A percentile compares a stretch with the other conserved stretches of the same genome.
Evolutionary conservation across 2,797 vertebrate species (phyloP).

Genomic region (Sternarchorhynchus goeldii): DNA sequence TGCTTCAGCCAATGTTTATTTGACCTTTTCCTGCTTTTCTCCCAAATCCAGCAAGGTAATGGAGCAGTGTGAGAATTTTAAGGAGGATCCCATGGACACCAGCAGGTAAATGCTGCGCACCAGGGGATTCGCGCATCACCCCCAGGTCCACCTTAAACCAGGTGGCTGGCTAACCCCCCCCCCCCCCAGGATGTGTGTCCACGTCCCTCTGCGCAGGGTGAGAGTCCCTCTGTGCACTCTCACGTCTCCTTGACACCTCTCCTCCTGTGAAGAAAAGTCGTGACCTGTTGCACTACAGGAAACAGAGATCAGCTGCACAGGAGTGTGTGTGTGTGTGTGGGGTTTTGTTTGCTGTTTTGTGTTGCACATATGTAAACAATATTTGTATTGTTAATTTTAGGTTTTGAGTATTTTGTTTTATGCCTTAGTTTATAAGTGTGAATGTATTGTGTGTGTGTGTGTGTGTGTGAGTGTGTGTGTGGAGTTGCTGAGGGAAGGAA

Average conservation of each 20-base stretch:
- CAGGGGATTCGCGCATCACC: constrained; percentile 50
- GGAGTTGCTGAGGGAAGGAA: too few relatives aligned
- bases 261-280: not conserved
- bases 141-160: constrained; percentile 4
- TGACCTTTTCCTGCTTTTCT: not conserved
- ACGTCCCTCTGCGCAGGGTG: constrained; percentile 14
- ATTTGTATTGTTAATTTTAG: constrained; percentile 52
- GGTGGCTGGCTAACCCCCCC: not conserved
- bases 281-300: constrained; percentile 49
- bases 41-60: constrained; percentile 86
- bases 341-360: constrained; percentile 52
- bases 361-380: constrained; percentile 65
- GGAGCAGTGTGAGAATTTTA: constrained; percentile 93
- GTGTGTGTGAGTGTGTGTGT: constrained; percentile 9
- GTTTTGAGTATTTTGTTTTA: constrained; percentile 53
- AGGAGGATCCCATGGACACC: constrained; percentile 96
- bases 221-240: too few relatives aligned
- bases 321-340: constrained; percentile 47
- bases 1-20: not conserved
- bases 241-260: constrained; percentile 20
- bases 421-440: constrained; percentile 45
- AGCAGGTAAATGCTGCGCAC: constrained; percentile 82
- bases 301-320: constrained; percentile 50
- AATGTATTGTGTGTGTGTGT: constrained; percentile 33
- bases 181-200: constrained; percentile 12